A percentile compares a stretch with the other conserved stretches of the same genome.
These are phyloP conservation scores for Heterotis niloticus DNA, from an alignment of 2,113 vertebrate genomes.

Conservation along the genomic window DNA sequence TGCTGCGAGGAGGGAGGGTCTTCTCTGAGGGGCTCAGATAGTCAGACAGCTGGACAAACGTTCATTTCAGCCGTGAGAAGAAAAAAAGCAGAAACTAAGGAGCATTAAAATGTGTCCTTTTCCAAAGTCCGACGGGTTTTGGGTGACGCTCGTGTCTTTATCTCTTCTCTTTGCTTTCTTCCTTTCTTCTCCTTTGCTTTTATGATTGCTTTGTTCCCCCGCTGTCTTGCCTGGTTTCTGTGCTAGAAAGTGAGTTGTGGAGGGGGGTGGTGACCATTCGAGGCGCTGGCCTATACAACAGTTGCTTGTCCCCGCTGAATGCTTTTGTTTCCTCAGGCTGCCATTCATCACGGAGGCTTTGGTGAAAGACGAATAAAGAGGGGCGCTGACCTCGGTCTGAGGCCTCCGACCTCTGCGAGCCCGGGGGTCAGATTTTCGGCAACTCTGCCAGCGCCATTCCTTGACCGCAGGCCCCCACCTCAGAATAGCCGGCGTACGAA, in stretches of 20 bases:
- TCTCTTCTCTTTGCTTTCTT: constrained; percentile 28
- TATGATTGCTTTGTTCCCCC: constrained; percentile 36
- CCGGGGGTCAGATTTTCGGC: constrained; percentile 79
- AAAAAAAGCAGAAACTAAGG: background rate
- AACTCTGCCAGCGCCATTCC: constrained; percentile 75
- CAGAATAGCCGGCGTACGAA: constrained; percentile 63
- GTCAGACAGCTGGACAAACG: background rate
- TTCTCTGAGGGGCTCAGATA: no score
- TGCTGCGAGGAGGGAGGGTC: background rate
- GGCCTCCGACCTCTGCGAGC: constrained; percentile 90
- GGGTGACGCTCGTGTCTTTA: constrained; percentile 35
- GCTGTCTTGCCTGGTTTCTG: constrained; percentile 53
- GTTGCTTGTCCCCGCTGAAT: constrained; percentile 86
- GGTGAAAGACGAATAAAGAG: constrained; percentile 82
- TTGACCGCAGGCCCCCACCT: constrained; percentile 67
- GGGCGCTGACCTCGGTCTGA: constrained; percentile 77
- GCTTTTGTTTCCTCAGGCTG: constrained; percentile 78
- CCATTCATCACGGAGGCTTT: constrained; percentile 97
- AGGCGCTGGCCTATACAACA: constrained; percentile 92
- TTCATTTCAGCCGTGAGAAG: background rate
- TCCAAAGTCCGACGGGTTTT: constrained; percentile 17
- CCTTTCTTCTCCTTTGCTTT: constrained; percentile 25
- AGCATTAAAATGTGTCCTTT: background rate
- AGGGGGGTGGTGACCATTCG: constrained; percentile 63
- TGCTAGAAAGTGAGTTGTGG: constrained; percentile 69